Evolutionary conservation across 1,140 invertebrate genomes (phyloP), one percentile per base, ranked within the genome.

Genomic region (Tenebrio molitor): DNA sequence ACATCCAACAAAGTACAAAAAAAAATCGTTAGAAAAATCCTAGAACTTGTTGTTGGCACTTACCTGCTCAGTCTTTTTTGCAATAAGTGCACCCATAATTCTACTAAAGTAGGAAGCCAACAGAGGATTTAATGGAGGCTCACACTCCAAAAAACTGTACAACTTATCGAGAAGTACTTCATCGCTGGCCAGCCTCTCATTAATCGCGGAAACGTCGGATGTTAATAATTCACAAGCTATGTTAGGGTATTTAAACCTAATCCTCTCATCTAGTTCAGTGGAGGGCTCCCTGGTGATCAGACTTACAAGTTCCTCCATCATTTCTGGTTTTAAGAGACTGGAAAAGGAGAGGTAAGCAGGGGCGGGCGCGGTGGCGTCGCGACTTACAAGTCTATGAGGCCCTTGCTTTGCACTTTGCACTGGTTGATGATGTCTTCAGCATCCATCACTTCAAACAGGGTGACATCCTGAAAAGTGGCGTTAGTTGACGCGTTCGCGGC

Each of bases 51-150:
- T 23, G 10, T 16, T 14, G 3, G n/a, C 68, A 81, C 84, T 84
- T 84, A 93, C 91, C 87, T 90, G 88, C 82, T 92, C 90, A 81
- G 88, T 88, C 83, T 93, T 94, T 81, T 92, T 89, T 69, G 91
- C 90, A 72, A 97, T 89, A 76, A 97, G 87, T 83, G 94, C 91
- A 78, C 93, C 91, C 83, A 98, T 89, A 63, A 95, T 95, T 89
- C 96, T 97, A 84, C 94, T 96, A 86, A 97, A 97, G 88, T 97
- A 98, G 74, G 95, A 97, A 29, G 96, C 95, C 78, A 98, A 87
- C 63, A 99, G 85, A 70, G 97, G 95, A 87, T 99, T 98, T 42
- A 98, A 87, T 29, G 93, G 92, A 80, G 93, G 89, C 71, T 95
- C 91, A 64, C 88, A 89, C 82, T 97, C 92, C 75, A 97, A 87